A percentile compares a stretch with the other conserved stretches of the same genome.
Evolutionary conservation across 2,113 vertebrate genomes (phyloP).

Genomic region (Tupaia chinensis): DNA sequence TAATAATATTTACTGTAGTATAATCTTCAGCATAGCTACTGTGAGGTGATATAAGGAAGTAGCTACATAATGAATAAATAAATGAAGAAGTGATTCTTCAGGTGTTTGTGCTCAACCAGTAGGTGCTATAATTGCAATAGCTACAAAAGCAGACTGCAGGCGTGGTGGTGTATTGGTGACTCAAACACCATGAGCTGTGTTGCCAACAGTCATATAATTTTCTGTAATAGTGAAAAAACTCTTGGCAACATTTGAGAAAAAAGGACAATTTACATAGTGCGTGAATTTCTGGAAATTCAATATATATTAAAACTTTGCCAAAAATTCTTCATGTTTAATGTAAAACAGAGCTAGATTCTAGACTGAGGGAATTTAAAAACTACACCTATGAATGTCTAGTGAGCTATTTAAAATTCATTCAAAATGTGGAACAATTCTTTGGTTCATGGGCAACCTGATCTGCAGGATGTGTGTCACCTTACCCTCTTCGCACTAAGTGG

Average conservation of each 20-base stretch:
- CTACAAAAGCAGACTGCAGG: not conserved
- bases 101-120: not conserved
- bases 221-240: slow-evolving; percentile 3
- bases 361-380: not conserved
- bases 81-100: not conserved
- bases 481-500: not conserved
- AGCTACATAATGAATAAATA: not conserved
- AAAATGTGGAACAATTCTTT: not conserved
- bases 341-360: slow-evolving; percentile 30
- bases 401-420: not conserved
- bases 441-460: not conserved
- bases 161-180: not conserved
- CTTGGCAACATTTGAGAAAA: not conserved
- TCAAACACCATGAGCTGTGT: not conserved
- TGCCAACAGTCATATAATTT: slow-evolving; percentile 16
- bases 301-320: slow-evolving; percentile 26
- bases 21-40: not conserved
- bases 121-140: not conserved
- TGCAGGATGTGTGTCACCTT: not conserved
- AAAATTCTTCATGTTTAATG: slow-evolving; percentile 35
- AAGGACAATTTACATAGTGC: not conserved
- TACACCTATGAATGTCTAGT: not conserved
- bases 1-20: not conserved
- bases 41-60: not conserved
- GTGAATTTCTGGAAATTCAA: slow-evolving; percentile 59